Evolutionary conservation across 2,113 vertebrate species (phyloP).

Genomic region (Sphaerodactylus townsendi): DNA sequence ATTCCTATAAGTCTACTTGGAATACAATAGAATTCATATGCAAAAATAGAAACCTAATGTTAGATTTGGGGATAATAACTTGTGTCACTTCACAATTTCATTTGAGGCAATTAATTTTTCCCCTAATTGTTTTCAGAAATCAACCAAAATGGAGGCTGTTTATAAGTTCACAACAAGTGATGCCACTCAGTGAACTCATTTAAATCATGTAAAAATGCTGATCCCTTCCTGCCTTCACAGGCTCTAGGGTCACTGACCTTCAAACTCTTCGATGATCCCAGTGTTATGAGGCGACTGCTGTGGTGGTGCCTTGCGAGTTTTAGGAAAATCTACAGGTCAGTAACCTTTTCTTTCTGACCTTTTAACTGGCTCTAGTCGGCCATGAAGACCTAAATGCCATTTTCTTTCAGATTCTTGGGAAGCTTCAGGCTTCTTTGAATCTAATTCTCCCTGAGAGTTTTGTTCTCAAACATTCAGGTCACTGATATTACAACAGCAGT

Average conservation of each 20-base stretch:
- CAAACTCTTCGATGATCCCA: conserved; percentile 60
- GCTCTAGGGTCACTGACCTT: conserved; percentile 63
- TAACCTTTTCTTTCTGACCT: conserved; percentile 79
- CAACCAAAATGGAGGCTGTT: not conserved
- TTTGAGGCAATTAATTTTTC: conserved; percentile 3
- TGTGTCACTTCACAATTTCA: not conserved
- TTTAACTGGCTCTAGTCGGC: conserved; percentile 75
- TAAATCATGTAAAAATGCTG: conserved; percentile 51
- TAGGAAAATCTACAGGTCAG: conserved; percentile 74
- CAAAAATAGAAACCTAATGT: not conserved
- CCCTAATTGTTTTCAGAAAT: not conserved
- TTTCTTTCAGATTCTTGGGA: conserved; percentile 73
- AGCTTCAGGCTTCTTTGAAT: conserved; percentile 65
- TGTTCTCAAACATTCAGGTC: conserved; percentile 70
- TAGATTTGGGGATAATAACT: not conserved
- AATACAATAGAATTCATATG: not conserved
- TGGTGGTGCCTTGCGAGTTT: conserved; percentile 41
- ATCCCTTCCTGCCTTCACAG: conserved; percentile 55
- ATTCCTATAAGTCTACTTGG: not conserved
- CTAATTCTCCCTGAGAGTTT: conserved; percentile 73
- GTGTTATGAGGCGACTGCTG: conserved; percentile 60
- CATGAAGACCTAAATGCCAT: conserved; percentile 74
- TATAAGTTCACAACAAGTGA: not conserved
- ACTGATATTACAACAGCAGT: conserved; percentile 60
- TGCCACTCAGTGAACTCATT: conserved; percentile 43